Evolutionary conservation across 1,140 invertebrate genomes (phyloP).

Genomic region (Heliconius melpomene): DNA sequence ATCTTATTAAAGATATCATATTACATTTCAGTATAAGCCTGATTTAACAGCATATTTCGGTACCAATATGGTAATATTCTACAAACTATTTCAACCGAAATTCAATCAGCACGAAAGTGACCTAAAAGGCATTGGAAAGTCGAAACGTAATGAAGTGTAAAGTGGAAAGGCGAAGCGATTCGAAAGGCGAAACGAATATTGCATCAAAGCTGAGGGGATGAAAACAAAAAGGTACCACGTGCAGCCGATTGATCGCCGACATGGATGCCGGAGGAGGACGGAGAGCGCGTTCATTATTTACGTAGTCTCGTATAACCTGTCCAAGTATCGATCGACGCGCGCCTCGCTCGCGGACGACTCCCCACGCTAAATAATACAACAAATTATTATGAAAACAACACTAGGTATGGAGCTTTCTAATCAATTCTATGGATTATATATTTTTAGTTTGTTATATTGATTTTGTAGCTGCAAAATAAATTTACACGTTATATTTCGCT

Average conservation of each 20-base stretch:
- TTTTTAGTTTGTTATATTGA: not conserved
- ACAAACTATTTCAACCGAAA: not conserved
- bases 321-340: slow-evolving; percentile 65
- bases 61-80: not conserved
- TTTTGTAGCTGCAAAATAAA: not conserved
- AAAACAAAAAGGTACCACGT: slow-evolving; percentile 38
- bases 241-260: slow-evolving; percentile 60
- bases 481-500: not conserved
- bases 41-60: not conserved
- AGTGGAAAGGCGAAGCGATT: slow-evolving; percentile 17
- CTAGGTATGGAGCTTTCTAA: slow-evolving; percentile 6
- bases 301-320: slow-evolving; percentile 61
- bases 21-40: not conserved
- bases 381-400: slow-evolving; percentile 42
- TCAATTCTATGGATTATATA: slow-evolving; percentile 10
- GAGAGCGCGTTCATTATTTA: slow-evolving; percentile 72
- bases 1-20: slow-evolving; percentile 4
- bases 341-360: slow-evolving; percentile 39
- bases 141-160: slow-evolving; percentile 21
- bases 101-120: not conserved
- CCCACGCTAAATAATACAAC: slow-evolving; percentile 55
- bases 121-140: not conserved
- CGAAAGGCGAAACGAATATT: slow-evolving; percentile 12
- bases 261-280: slow-evolving; percentile 48
- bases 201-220: slow-evolving; percentile 26